These are phyloP conservation scores for Puffinus mauretanicus DNA, from an alignment of 2,113 vertebrate genomes.

Conservation along the genomic window DNA sequence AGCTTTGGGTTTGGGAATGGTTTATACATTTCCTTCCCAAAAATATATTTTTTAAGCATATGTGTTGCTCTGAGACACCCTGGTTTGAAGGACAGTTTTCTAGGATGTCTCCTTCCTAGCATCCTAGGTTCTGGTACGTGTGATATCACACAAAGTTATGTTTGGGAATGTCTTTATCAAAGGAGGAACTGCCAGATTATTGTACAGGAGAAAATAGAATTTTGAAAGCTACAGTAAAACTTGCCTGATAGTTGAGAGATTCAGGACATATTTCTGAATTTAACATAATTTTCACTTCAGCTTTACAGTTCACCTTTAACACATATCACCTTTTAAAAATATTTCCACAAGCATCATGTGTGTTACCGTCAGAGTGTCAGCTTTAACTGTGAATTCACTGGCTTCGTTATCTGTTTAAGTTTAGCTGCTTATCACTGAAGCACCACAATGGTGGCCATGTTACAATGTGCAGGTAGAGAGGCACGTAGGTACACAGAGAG, in stretches of 20 bases:
- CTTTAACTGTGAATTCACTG: background rate
- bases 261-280: constrained; percentile 45
- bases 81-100: background rate
- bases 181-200: constrained; percentile 20
- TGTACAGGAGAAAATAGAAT: constrained; percentile 11
- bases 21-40: background rate
- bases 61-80: background rate
- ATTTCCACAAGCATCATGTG: background rate
- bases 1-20: background rate
- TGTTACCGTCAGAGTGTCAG: background rate
- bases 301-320: constrained; percentile 53
- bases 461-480: background rate
- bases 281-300: constrained; percentile 47
- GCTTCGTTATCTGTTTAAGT: background rate
- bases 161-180: constrained; percentile 48
- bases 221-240: constrained; percentile 36
- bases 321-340: constrained; percentile 16
- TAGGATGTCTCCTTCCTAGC: background rate
- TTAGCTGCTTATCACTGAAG: constrained; percentile 11
- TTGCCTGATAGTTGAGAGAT: constrained; percentile 22
- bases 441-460: background rate
- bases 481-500: background rate
- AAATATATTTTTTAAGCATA: background rate
- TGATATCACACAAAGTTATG: constrained; percentile 30
- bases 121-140: constrained; percentile 1